These are phyloP conservation scores for Sipha maydis DNA, from an alignment of 2,888 invertebrate genomes.

Conservation along the genomic window DNA sequence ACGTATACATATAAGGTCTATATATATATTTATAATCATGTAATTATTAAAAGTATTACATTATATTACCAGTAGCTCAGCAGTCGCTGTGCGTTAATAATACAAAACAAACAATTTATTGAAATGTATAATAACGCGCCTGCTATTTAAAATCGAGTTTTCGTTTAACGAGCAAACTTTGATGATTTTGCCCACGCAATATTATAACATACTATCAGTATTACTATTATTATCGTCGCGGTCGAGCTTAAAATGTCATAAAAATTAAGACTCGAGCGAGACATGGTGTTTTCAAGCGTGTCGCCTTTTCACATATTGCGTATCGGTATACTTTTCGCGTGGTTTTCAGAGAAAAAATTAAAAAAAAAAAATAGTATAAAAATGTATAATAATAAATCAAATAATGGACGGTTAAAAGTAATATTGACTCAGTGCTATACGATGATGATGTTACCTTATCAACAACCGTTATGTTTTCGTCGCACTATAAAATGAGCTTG, in stretches of 20 bases:
- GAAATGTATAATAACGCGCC: background rate
- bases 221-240: background rate
- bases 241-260: background rate
- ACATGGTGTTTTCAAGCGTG: background rate
- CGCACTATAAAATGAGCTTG: slow-evolving; percentile 17
- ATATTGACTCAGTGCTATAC: background rate
- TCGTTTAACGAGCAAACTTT: slow-evolving; percentile 1
- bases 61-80: background rate
- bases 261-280: background rate
- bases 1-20: background rate
- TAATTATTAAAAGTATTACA: background rate
- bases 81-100: background rate
- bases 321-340: background rate
- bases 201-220: background rate
- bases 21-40: background rate
- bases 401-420: slow-evolving; percentile 25
- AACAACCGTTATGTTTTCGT: slow-evolving; percentile 42
- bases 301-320: background rate
- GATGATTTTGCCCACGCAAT: background rate
- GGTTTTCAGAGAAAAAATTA: background rate
- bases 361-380: background rate
- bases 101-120: background rate
- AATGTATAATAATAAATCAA: slow-evolving; percentile 4
- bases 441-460: slow-evolving; percentile 4
- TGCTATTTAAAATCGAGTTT: background rate